phyloP scores from a whole-genome alignment of 2,797 vertebrate species.

The Platalea minor region DNA sequence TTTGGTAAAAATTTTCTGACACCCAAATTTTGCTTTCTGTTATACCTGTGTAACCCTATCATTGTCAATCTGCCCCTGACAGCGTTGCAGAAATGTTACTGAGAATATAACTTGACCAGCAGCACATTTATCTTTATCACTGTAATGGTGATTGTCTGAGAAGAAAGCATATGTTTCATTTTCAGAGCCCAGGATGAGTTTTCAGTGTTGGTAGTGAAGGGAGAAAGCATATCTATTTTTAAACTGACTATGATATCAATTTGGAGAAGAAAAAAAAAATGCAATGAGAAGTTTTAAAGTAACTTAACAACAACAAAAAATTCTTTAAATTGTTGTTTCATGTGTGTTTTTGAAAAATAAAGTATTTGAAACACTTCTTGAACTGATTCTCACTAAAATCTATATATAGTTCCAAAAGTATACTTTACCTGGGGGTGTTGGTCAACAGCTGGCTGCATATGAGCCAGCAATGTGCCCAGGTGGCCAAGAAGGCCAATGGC shows the following conservation, averaged over 20 bases:
- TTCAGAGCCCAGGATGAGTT: neutral
- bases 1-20: neutral
- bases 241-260: neutral
- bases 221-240: neutral
- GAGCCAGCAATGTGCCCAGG: no score
- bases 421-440: no score
- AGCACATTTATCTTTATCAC: neutral
- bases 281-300: neutral
- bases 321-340: neutral
- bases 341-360: neutral
- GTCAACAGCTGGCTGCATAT: no score
- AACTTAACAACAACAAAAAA: neutral
- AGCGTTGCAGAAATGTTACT: neutral
- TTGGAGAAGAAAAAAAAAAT: neutral
- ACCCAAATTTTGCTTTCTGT: neutral
- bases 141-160: neutral
- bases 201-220: neutral
- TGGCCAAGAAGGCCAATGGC: no score
- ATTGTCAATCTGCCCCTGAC: neutral
- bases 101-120: neutral
- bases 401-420: neutral
- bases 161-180: neutral
- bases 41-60: neutral
- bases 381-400: neutral
- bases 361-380: neutral